Evolutionary conservation across 2,888 invertebrate species (phyloP).

Genomic region (Eupithecia insigniata): DNA sequence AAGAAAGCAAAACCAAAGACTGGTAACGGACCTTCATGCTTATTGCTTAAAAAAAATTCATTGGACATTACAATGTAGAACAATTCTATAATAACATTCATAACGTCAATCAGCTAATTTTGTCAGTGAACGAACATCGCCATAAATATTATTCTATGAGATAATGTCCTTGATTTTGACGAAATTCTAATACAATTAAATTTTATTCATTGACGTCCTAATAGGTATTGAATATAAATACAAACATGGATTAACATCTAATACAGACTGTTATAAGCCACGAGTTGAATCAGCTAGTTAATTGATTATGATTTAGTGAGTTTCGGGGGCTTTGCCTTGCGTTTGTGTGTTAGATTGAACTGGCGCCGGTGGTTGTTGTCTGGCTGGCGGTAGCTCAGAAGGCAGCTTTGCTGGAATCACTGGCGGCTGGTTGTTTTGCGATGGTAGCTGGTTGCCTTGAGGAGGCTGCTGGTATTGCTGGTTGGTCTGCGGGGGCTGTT

Average conservation of each 20-base stretch:
- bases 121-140: background rate
- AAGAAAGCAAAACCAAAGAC: background rate
- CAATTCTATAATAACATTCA: background rate
- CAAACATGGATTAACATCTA: background rate
- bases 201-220: background rate
- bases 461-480: conserved; percentile 41
- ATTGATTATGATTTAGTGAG: conserved; percentile 1
- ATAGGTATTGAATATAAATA: too few relatives aligned
- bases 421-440: conserved; percentile 46
- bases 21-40: background rate
- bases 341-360: conserved; percentile 8
- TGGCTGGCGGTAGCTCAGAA: conserved; percentile 37
- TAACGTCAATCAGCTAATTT: background rate
- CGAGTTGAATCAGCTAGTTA: background rate
- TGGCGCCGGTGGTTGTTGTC: background rate
- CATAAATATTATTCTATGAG: too few relatives aligned
- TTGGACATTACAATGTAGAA: background rate
- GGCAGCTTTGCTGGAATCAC: conserved; percentile 33
- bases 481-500: conserved; percentile 44
- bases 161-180: background rate
- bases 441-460: conserved; percentile 45
- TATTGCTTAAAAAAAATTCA: background rate
- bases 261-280: background rate
- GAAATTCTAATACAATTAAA: background rate
- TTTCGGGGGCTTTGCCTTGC: conserved; percentile 38